A percentile compares a stretch with the other conserved stretches of the same genome.
phyloP scores from a whole-genome alignment of 1,140 invertebrate species.

The Frieseomelitta varia region DNA sequence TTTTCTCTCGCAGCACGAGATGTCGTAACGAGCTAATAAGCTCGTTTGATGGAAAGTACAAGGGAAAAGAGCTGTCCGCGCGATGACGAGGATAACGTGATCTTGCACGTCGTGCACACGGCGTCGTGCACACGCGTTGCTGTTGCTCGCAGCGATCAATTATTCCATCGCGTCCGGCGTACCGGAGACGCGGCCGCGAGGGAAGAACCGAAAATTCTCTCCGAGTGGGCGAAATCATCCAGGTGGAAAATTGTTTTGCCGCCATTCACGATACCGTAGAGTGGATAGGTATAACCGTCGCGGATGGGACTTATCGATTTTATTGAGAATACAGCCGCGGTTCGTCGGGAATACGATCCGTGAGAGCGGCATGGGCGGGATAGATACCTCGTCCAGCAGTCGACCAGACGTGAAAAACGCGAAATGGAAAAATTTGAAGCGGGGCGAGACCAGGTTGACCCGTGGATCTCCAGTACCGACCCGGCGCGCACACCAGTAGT shows the following conservation, averaged over 20 bases:
- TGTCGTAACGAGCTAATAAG: not conserved
- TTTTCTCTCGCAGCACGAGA: not conserved
- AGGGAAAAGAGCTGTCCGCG: not conserved
- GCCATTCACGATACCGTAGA: slow-evolving; percentile 49
- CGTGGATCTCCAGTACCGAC: not conserved
- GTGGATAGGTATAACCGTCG: slow-evolving; percentile 57
- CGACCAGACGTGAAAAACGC: slow-evolving; percentile 64
- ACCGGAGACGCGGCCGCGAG: not conserved
- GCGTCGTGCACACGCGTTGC: not conserved
- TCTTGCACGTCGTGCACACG: not conserved
- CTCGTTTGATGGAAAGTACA: not conserved
- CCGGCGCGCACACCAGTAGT: too few species aligned
- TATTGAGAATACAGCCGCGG: slow-evolving; percentile 61
- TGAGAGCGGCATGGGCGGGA: not conserved
- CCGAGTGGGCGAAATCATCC: slow-evolving; percentile 60
- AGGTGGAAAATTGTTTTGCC: slow-evolving; percentile 70
- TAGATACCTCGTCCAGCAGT: slow-evolving; percentile 53
- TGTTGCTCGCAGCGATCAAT: slow-evolving; percentile 48
- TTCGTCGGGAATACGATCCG: slow-evolving; percentile 36
- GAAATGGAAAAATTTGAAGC: slow-evolving; percentile 61
- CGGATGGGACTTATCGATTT: slow-evolving; percentile 67
- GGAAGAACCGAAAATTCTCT: slow-evolving; percentile 58
- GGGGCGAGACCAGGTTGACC: not conserved
- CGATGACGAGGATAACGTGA: not conserved
- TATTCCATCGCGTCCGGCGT: slow-evolving; percentile 50